Base-by-base conservation (phyloP, 2,113 vertebrate genomes). In the Paradoxurus hermaphroditus region DNA sequence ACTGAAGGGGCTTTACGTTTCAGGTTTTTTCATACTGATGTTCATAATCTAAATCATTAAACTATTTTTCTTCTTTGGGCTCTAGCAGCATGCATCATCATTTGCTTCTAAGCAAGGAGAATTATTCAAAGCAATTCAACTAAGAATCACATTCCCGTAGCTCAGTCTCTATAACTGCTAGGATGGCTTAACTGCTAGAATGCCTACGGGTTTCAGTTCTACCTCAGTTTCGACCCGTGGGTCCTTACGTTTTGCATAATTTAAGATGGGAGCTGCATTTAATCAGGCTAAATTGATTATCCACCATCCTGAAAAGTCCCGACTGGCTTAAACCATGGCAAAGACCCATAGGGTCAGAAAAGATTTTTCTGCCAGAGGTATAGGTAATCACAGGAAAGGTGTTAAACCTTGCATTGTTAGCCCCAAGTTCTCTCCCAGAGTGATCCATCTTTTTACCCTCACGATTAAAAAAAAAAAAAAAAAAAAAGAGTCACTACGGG, bases 41-140 rank as follows among this genome's bases (percentile, higher is more conserved):
- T 97, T 98, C 98, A 97, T 98, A 98, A 98, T 98, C 97, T 98
- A 94, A 97, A 97, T 98, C 97, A 98, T 98, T 98, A 96, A 97
- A 97, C 95, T 96, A 98, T 98, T 98, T 98, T 98, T 98, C 97
- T 98, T 93, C 96, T 97, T 92, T 93, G 97, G 96, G 98, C 97
- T 98, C 98, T 83, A 97, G 82, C 89, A 98, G 97, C 93, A 83
- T 84, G 90, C 87, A 98, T 98, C 98, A 97, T 97, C 97, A 97
- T 98, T 98, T 98, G 97, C 96, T 97, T 98, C 93, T 97, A 94
- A 99, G 97, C 92, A 98, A 97, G 39, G 88, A 97, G 97, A 98
- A 98, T 98, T 97, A 97, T 96, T 98, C 95, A 91, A 77, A 95
- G 91, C 86, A 97, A 96, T 97, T 98, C 94, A 96, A 94, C 94